These are phyloP conservation scores for Cancer borealis DNA, from an alignment of 2,888 invertebrate species.

Conservation along the genomic window DNA sequence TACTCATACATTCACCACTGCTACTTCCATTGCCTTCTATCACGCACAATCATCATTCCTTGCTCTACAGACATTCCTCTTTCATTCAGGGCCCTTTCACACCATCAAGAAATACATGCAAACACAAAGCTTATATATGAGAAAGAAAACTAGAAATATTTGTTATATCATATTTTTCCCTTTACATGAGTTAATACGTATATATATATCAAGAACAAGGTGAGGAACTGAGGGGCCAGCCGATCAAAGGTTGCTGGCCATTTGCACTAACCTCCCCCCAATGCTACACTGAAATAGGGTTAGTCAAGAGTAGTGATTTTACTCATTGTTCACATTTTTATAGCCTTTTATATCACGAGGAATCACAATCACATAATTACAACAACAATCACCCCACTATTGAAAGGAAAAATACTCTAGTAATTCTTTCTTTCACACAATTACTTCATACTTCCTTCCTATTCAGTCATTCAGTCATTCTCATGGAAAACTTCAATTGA, in stretches of 20 bases:
- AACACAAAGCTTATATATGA: too few relatives aligned
- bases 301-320: slow-evolving; percentile 25
- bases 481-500: neutral
- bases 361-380: neutral
- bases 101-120: too few relatives aligned
- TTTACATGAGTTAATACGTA: neutral
- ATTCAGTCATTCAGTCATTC: slow-evolving; percentile 21
- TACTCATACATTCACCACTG: too few relatives aligned
- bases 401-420: neutral
- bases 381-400: neutral
- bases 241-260: neutral
- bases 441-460: neutral
- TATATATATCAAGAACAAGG: neutral
- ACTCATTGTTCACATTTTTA: slow-evolving; percentile 3
- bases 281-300: neutral
- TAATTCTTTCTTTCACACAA: neutral
- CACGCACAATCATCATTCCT: too few relatives aligned
- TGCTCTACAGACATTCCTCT: too few relatives aligned
- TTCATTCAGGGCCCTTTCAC: too few relatives aligned
- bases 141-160: neutral
- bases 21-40: too few relatives aligned
- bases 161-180: neutral
- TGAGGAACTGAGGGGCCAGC: neutral
- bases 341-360: slow-evolving; percentile 33
- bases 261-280: neutral